Base-by-base conservation (phyloP, 2,797 vertebrate species). In the Petrocephalus schoutedeni region DNA sequence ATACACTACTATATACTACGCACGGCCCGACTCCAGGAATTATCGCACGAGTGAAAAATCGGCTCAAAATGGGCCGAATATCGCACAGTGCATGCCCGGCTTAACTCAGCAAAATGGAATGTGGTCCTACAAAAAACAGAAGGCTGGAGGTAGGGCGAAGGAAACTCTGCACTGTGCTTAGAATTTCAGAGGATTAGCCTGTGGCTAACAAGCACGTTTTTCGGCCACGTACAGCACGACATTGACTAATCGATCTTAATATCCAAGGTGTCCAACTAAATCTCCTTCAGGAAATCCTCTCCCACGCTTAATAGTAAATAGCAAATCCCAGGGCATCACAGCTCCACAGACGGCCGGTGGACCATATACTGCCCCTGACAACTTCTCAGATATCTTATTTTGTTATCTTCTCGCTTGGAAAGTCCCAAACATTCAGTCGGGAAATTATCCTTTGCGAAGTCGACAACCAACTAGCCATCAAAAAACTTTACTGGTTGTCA, bases 61-160 rank as follows among this genome's bases (percentile, higher is more conserved):
- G 28, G 28, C n/a, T n/a, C n/a, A n/a, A n/a, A n/a, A n/a, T n/a
- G n/a, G n/a, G n/a, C 28, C 28, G 28, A 28, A 28, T 28, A 28
- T 1, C 28, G 28, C 28, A 28, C 28, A 28, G 28, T 28, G 28
- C 1, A 28, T 28, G 28, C 28, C 28, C 28, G 28, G 28, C 28
- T 28, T 28, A 28, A 28, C 82, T 41, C 80, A 58, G 21, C 67
- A 12, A 9, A 19, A 36, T 56, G 83, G 64, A 88, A 88, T 88
- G 88, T 23, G 23, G 67, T 67, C 4, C 84, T 32, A 16, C 28
- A 71, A 49, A 77, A 80, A 21, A 19, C 67, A 49, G 8, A 80
- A 49, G 41, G 9, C 36, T 45, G 41, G 19, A 45, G 16, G 36
- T 9, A 16, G 71, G 74, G 41, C 19, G 19, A 49, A 45, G 19